Evolutionary conservation across 2,113 vertebrate genomes (phyloP).

Genomic region (Noturus placidus): DNA sequence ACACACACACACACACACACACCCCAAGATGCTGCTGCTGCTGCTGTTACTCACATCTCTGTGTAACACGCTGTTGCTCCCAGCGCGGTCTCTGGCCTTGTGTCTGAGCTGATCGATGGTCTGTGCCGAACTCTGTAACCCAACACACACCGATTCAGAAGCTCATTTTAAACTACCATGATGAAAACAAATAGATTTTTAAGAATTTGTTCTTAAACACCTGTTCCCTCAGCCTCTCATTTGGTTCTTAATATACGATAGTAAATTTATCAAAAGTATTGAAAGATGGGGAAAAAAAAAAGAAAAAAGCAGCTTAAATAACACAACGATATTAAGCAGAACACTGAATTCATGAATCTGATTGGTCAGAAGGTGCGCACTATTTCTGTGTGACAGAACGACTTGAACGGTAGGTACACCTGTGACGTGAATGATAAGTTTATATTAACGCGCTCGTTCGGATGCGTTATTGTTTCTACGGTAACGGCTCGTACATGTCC

Average conservation of each 20-base stretch:
- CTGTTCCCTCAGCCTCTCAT: not conserved
- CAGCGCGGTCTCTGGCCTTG: not conserved
- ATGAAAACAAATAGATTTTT: not conserved
- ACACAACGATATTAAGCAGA: too few relatives aligned
- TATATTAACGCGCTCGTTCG: too few relatives aligned
- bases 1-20: conserved; percentile 2
- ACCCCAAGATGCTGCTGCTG: not conserved
- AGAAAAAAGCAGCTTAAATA: not conserved
- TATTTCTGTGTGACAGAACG: not conserved
- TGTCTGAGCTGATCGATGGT: conserved; percentile 36
- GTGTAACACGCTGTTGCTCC: conserved; percentile 7
- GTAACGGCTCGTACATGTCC: not conserved
- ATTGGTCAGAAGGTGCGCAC: not conserved
- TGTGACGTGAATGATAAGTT: too few relatives aligned
- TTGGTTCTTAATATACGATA: not conserved
- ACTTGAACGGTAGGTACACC: too few relatives aligned
- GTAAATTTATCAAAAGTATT: not conserved
- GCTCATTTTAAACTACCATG: not conserved
- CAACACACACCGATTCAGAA: not conserved
- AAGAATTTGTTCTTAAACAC: not conserved
- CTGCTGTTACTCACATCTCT: conserved; percentile 28
- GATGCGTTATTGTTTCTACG: not conserved
- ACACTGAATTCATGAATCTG: not conserved
- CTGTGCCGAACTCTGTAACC: conserved; percentile 42
- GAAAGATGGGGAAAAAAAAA: not conserved